phyloP scores from a whole-genome alignment of 2,113 vertebrate genomes.

The Gymnogyps californianus region DNA sequence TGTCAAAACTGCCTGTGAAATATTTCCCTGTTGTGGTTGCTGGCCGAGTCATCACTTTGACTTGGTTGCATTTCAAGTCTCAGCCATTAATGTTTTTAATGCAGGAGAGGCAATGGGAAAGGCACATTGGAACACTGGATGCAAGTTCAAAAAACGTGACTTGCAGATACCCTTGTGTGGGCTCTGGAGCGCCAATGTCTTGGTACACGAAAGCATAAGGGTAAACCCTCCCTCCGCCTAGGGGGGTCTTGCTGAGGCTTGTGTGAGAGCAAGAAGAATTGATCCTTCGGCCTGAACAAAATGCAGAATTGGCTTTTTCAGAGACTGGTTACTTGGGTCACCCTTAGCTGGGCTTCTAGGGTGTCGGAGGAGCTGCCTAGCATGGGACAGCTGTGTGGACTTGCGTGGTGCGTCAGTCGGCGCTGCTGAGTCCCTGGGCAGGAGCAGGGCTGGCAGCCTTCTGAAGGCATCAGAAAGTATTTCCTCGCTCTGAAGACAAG shows the following conservation, averaged over 20 bases:
- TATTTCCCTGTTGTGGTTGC: neutral
- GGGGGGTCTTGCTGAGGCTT: neutral
- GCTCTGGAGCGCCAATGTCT: neutral
- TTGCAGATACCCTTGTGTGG: neutral
- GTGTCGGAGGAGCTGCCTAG: neutral
- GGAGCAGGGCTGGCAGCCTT: neutral
- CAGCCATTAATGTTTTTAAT: neutral
- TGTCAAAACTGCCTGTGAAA: neutral
- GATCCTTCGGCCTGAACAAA: neutral
- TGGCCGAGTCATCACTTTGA: neutral
- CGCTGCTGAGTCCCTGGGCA: neutral
- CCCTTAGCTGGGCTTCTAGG: neutral
- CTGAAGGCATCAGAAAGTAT: neutral
- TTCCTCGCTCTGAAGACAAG: neutral
- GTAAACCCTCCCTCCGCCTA: neutral
- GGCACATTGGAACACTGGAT: neutral
- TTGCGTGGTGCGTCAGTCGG: neutral
- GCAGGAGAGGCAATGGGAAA: neutral
- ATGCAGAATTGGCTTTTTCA: neutral
- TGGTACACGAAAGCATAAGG: neutral
- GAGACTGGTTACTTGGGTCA: neutral
- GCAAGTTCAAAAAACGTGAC: neutral
- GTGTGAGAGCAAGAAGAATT: neutral
- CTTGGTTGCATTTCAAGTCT: neutral
- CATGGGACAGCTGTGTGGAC: neutral